Conservation (phyloP, 2,797 vertebrate genomes). For the Rhadinocentrus ornatus region DNA sequence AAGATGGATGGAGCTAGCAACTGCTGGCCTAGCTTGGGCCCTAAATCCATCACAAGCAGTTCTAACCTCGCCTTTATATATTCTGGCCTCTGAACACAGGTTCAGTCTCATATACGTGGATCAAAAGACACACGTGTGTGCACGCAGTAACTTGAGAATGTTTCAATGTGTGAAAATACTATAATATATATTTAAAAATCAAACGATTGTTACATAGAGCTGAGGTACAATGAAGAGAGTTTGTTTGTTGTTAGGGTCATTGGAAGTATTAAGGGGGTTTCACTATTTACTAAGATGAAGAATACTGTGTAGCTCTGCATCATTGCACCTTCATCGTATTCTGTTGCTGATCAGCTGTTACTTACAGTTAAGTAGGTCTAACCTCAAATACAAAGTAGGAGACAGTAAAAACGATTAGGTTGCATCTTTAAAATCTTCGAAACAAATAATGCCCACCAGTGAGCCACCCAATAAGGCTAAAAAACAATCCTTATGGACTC, state of each 20-base stretch:
- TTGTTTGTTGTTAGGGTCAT: not conserved
- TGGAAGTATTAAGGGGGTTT: not conserved
- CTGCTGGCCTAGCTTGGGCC: conserved; percentile 25
- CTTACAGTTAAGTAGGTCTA: no score
- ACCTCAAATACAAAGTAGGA: no score
- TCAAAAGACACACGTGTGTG: not conserved
- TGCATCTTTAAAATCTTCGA: no score
- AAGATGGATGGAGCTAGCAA: conserved; percentile 48
- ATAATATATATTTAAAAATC: not conserved
- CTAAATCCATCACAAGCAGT: conserved; percentile 36
- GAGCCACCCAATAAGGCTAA: no score
- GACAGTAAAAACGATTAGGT: no score
- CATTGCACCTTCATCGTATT: no score
- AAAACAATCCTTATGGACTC: no score
- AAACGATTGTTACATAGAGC: conserved; percentile 37
- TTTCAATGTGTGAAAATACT: not conserved
- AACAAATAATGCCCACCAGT: no score
- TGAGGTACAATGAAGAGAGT: conserved; percentile 19
- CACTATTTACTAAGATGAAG: no score
- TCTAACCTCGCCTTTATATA: conserved; percentile 21
- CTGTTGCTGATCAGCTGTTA: no score
- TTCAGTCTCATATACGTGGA: conserved; percentile 1
- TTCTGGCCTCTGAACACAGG: conserved; percentile 17
- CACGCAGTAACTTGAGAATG: conserved; percentile 31
- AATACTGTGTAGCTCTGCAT: no score